Conservation (phyloP, 2,113 vertebrate species). For the Empidonax traillii region DNA sequence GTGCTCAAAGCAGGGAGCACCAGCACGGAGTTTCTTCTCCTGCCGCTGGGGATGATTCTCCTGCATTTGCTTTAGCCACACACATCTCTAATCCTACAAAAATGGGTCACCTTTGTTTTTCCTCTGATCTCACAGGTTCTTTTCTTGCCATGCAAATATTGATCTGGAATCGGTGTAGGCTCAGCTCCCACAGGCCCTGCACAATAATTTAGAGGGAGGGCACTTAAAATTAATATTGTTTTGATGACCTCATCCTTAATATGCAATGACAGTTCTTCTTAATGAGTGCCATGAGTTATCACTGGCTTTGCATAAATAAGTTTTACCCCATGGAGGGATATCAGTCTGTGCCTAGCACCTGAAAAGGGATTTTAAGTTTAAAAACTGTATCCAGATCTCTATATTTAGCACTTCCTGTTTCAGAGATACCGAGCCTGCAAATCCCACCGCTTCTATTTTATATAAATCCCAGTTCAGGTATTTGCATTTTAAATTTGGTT, state of each 20-base stretch:
- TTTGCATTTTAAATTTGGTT: constrained; percentile 9
- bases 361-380: neutral
- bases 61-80: neutral
- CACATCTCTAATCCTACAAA: neutral
- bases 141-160: neutral
- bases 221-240: neutral
- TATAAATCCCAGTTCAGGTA: neutral
- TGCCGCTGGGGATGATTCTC: neutral
- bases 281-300: neutral
- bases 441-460: neutral
- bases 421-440: neutral
- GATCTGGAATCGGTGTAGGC: neutral
- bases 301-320: neutral
- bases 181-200: neutral
- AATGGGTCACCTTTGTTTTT: neutral
- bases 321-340: neutral
- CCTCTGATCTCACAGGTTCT: neutral
- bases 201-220: neutral
- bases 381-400: neutral
- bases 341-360: neutral
- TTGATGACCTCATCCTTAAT: neutral
- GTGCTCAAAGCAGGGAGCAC: neutral
- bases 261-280: neutral
- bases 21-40: neutral
- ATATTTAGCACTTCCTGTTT: constrained; percentile 2